Conservation (phyloP, 2,797 vertebrate species). For the Tokudaia muenninki region DNA sequence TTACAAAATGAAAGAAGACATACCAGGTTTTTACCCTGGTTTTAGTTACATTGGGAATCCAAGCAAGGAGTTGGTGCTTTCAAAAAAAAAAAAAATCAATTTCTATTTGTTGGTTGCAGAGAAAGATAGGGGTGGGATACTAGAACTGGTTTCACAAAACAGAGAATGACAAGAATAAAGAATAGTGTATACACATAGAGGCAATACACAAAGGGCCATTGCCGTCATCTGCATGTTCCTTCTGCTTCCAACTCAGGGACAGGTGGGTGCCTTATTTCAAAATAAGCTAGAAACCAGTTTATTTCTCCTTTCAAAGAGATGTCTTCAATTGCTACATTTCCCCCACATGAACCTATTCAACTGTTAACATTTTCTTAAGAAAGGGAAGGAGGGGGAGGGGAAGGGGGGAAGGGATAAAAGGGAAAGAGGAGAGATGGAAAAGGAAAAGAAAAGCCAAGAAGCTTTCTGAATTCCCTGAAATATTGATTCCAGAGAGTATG, state of each 20-base stretch:
- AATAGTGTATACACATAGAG: neutral
- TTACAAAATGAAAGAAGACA: neutral
- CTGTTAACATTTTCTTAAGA: neutral
- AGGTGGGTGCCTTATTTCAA: neutral
- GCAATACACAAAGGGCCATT: neutral
- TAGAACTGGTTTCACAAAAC: neutral
- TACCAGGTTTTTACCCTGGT: neutral
- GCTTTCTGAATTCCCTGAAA: conserved; percentile 60
- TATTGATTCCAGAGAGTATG: conserved; percentile 60
- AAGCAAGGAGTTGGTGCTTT: neutral
- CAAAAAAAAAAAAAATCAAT: neutral
- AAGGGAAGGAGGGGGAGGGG: neutral
- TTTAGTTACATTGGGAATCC: neutral
- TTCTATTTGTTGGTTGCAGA: neutral
- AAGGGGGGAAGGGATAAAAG: fast-evolving
- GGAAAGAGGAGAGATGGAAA: neutral
- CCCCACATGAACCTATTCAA: conserved; percentile 40
- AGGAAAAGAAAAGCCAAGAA: conserved; percentile 3
- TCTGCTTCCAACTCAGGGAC: conserved; percentile 22
- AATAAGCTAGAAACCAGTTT: conserved; percentile 21
- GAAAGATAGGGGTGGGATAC: neutral
- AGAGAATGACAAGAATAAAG: neutral
- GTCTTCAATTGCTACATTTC: conserved; percentile 35
- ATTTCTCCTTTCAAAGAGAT: conserved; percentile 56
- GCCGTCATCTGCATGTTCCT: neutral